These are phyloP conservation scores for Silurus glanis DNA, from an alignment of 2,113 vertebrate species.

Conservation along the genomic window DNA sequence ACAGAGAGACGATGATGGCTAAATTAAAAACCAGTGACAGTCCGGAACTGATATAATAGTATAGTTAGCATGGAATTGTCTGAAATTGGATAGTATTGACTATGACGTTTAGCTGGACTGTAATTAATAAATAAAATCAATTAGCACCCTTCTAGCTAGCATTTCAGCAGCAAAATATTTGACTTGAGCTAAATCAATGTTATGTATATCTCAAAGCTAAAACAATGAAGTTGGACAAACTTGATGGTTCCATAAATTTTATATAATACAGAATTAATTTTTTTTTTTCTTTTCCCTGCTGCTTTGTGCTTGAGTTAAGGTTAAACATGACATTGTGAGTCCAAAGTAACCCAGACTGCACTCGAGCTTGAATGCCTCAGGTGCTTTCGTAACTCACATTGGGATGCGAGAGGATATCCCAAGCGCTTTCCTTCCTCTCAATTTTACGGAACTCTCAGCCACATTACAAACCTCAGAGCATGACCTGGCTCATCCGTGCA, in stretches of 20 bases:
- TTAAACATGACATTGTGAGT: background rate
- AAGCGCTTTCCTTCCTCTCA: background rate
- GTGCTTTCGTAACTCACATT: background rate
- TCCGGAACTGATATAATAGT: background rate
- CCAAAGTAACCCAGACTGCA: background rate
- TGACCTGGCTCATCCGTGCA: slow-evolving; percentile 11
- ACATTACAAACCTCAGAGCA: slow-evolving; percentile 7
- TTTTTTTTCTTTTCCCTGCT: background rate
- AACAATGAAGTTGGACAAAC: no score
- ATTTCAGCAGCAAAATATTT: background rate
- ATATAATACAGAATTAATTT: no score
- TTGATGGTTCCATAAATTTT: no score
- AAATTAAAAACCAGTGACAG: slow-evolving; percentile 14
- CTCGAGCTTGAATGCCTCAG: background rate
- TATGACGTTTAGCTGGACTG: background rate
- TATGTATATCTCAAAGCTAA: no score
- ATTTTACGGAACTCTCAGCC: background rate
- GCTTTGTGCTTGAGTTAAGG: background rate
- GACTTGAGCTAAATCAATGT: background rate
- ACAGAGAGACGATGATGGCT: background rate
- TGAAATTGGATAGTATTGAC: slow-evolving; percentile 26
- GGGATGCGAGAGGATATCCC: background rate
- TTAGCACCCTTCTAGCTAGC: background rate
- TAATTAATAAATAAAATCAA: slow-evolving; percentile 22
- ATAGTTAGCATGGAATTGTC: background rate